Base-by-base conservation (phyloP, 1,140 invertebrate genomes). In the Aphaenogaster rudis region DNA sequence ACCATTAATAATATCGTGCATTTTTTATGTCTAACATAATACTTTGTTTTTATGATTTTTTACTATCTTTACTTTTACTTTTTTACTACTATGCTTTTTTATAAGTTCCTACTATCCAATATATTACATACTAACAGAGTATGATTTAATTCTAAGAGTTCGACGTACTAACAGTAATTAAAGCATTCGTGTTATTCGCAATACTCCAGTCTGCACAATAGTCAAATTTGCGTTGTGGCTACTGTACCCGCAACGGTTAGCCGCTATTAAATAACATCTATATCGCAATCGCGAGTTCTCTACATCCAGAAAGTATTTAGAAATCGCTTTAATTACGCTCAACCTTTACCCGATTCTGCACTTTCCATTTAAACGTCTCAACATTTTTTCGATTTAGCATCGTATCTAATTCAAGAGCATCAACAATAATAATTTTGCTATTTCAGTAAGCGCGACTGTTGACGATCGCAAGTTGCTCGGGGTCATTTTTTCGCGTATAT, bases 191-290 rank as follows among this genome's bases (percentile, higher is more conserved):
- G 78, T 71, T 81, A 69, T 81, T 69, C 78, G 78, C 78, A 28
- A 69, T 69, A 54, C 50, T 71, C 78, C 50, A 81, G 67, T 71
- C 28, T 81, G 64, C 39, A 54, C 64, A 81, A 81, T 69, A 81
- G 64, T 54, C 66, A 36, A 69, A 81, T 81, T 81, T 71, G 78
- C 78, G 48, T 81, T 81, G 78, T 52, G 78, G 64, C 78, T 71
- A 17, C 64, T 42, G 64, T 17, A n/a, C 48, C 78, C 78, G 21
- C 78, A 81, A 71, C n/a, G 78, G 78, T 81, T 54, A 67, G 36
- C 66, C 78, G 36, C 78, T 71, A 64, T 79, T 79, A 81, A 81
- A 69, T 81, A 81, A 81, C 64, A 81, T 81, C 48, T 81, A 39
- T 28, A 69, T 69, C 33, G 36, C 64, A n/a, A 69, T 36, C 21